Evolutionary conservation across 1,140 invertebrate genomes (phyloP), one percentile per base, ranked within the genome.

Genomic region (Melipona quadrifasciata): DNA sequence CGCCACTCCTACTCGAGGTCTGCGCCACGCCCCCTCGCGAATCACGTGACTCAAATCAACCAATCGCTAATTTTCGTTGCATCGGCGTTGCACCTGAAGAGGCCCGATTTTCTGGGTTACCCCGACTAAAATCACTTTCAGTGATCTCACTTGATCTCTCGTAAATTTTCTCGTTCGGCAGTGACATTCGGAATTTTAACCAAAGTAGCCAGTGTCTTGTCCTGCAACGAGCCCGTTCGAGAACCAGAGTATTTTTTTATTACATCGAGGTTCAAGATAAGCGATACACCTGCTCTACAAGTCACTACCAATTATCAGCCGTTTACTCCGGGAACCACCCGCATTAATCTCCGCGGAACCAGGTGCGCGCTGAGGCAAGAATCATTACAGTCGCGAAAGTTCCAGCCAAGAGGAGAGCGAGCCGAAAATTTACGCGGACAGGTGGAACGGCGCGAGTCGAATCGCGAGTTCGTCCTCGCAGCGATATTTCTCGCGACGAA

Each of bases 401-500:
- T 0, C 4, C 34, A 39, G 67, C 34, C 14, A 14, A 51, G 1
- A 6, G 4, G 47, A 27, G 17, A 51, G 27, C 24, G 11, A 21
- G 24, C 24, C 34, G 31, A 83, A 84, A 84, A 78, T 55, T 81
- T 78, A 84, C 72, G 53, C 16, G 75, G 0, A 72, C 86, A 65
- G 53, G 24, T 34, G 47, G 31, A 80, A 72, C 17, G 61, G 31
- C 4, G 5, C 34, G 16, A 31, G 17, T 77, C 39, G 75, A 55
- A 39, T 55, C 39, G 58, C 67, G 61, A 61, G 58, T 31, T 58
- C 31, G 31, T 82, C 70, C 74, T 19, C 71, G 73, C 71, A 65
- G 61, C 76, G 34, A 53, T 70, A 86, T 89, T 82, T 81, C 84
- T 82, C 80, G 84, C 74, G 68, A 68, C 61, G 67, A 80, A 86